Conservation (phyloP, 2,113 vertebrate genomes). For the Hystrix cristata region DNA sequence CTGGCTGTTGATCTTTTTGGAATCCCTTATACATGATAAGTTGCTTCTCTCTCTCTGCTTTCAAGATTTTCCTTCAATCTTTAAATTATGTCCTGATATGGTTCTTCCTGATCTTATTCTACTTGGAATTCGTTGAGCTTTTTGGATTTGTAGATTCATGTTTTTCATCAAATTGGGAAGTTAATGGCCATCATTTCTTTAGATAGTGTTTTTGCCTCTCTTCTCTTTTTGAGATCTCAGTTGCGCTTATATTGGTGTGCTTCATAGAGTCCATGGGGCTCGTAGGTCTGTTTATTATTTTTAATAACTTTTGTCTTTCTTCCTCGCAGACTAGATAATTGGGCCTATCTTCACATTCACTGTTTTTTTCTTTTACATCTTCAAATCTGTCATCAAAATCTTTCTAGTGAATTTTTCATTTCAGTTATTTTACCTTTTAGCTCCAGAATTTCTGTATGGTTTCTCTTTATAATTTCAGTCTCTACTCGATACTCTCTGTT, state of each 20-base stretch:
- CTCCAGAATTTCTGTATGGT: background rate
- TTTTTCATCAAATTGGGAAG: background rate
- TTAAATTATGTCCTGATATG: background rate
- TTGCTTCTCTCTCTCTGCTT: background rate
- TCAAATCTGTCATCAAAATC: background rate
- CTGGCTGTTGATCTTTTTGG: background rate
- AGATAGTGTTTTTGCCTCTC: background rate
- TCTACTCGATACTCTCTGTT: background rate
- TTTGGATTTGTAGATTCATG: background rate
- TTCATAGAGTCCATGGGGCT: background rate
- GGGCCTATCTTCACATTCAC: background rate
- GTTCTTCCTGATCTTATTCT: background rate
- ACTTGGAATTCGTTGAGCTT: background rate
- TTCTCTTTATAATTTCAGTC: background rate
- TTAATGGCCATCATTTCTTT: background rate
- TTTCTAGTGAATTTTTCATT: background rate
- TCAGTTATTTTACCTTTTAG: background rate
- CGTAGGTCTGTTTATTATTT: background rate
- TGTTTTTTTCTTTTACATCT: background rate
- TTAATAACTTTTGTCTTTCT: background rate
- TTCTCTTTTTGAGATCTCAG: background rate
- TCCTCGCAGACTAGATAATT: background rate
- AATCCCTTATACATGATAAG: background rate
- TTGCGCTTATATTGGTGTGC: background rate
- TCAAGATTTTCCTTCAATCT: background rate